Conservation (phyloP, 1,140 invertebrate genomes). For the Brachionus sp. region DNA sequence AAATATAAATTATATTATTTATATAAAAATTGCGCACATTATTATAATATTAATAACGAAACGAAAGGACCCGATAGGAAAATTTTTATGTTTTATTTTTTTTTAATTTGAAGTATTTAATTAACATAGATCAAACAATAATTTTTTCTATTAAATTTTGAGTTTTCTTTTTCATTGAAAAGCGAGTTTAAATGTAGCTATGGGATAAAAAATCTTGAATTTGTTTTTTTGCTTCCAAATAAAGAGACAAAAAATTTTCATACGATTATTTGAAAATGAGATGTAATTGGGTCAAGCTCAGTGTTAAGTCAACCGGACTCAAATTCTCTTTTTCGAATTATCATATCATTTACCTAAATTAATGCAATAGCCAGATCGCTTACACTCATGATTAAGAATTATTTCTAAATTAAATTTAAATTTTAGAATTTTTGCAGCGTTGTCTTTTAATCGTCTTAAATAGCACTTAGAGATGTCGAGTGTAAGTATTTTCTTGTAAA, state of each 20-base stretch:
- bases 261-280: not conserved
- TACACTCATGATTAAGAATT: not conserved
- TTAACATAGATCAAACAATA: slow-evolving; percentile 28
- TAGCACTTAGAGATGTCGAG: slow-evolving; percentile 1
- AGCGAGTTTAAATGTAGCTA: not conserved
- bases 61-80: not conserved
- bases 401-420: not conserved
- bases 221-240: not conserved
- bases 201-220: not conserved
- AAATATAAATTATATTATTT: not conserved
- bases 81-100: not conserved
- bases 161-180: not conserved
- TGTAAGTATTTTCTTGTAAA: not conserved
- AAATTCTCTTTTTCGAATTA: not conserved
- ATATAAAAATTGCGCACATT: slow-evolving; percentile 35
- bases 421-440: not conserved
- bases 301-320: not conserved
- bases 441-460: not conserved
- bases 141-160: not conserved
- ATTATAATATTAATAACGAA: slow-evolving; percentile 35
- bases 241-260: not conserved
- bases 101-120: slow-evolving; percentile 1
- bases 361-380: not conserved
- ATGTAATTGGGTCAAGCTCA: not conserved
- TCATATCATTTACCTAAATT: not conserved